Base-by-base conservation (phyloP, 2,113 vertebrate species). In the Lepisosteus osseus region DNA sequence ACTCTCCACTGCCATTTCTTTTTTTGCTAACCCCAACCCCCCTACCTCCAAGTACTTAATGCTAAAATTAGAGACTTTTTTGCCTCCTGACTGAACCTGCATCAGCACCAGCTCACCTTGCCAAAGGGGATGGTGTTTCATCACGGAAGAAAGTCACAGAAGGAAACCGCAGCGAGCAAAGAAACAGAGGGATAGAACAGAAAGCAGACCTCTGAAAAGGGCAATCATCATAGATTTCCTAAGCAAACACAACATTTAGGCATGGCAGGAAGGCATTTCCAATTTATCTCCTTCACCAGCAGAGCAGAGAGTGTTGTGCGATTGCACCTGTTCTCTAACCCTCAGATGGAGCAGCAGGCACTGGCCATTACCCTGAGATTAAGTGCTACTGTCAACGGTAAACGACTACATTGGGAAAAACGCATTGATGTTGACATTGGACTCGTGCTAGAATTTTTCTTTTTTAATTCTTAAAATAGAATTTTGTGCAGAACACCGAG, bases 71-170 rank as follows among this genome's bases (percentile, higher is more conserved):
- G 82, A 51, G 72, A 76, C 59, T 51, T 40, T 66, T 57, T 51
- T 57, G 56, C 15, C 63, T 55, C 29, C 75, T 82, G 84, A 86
- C 84, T 82, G 82, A 81, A 83, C 84, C 80, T 76, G 81, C 84
- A 89, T 90, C 86, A 91, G 84, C 89, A 89, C 77, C 78, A 74
- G 69, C 56, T 92, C 89, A 93, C 90, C 90, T 93, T 93, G 90
- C 91, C 84, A 55, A 74, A 81, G 88, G 89, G 84, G 84, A 84
- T 88, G 82, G 84, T 89, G 87, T 83, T 82, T 87, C 84, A 81
- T 79, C 74, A 79, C 79, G 76, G 83, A 84, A 66, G 77, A 72
- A 77, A 70, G 76, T 77, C 77, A 83, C 79, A 71, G 73, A 78
- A 80, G 83, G 81, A 86, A 83, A 82, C 80, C 82, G 72, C 65